A percentile compares a stretch with the other conserved stretches of the same genome.
phyloP scores from a whole-genome alignment of 23 tunicate species.

The Trididemnum clinides region DNA sequence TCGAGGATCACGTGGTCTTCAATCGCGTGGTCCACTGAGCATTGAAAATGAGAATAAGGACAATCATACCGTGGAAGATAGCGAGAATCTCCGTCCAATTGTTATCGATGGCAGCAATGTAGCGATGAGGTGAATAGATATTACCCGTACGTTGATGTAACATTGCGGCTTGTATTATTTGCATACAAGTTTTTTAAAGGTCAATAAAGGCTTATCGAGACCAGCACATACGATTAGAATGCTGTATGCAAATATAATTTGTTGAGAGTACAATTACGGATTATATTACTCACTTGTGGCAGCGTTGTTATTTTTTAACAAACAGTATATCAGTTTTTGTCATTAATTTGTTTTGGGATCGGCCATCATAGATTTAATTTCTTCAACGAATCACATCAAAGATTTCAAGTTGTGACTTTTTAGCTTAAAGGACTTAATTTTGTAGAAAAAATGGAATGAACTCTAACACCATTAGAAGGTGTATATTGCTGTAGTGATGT shows the following conservation, averaged over 20 bases:
- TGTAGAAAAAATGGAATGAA: too few relatives aligned
- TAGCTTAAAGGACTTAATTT: too few relatives aligned
- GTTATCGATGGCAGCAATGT: constrained; percentile 98
- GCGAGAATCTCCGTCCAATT: constrained; percentile 79
- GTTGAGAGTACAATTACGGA: too few relatives aligned
- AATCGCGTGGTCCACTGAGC: constrained; percentile 38
- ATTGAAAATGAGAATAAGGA: constrained; percentile 47
- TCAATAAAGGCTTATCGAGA: neutral
- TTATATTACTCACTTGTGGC: too few relatives aligned
- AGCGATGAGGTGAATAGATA: constrained; percentile 99
- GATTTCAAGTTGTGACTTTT: too few relatives aligned
- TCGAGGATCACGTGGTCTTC: neutral
- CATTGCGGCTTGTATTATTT: neutral
- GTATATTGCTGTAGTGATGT: too few relatives aligned
- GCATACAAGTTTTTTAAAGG: constrained; percentile 2
- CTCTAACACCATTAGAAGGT: too few relatives aligned
- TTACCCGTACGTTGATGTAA: neutral
- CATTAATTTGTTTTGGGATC: too few relatives aligned
- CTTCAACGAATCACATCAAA: too few relatives aligned
- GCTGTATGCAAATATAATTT: constrained; percentile 8
- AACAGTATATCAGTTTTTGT: too few relatives aligned
- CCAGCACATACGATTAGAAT: neutral
- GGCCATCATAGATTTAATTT: too few relatives aligned
- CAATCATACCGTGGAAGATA: constrained; percentile 10
- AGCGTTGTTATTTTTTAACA: too few relatives aligned